phyloP scores from a whole-genome alignment of 2,797 vertebrate species.

The Coranthus polyacanthus region DNA sequence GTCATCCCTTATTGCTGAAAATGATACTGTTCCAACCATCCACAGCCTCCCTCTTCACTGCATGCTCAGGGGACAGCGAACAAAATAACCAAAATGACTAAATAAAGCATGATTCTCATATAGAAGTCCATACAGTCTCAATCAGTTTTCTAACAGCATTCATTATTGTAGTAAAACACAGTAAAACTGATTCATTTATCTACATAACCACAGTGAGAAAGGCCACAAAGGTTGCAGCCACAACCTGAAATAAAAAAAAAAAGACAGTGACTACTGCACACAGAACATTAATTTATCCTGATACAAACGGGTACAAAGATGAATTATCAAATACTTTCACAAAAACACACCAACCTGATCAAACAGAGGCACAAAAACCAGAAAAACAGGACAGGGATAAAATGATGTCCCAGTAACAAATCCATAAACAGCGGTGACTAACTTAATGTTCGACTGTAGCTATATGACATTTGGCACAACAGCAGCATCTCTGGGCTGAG shows the following conservation, averaged over 20 bases:
- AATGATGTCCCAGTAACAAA: neutral
- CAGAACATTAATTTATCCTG: conserved; percentile 1
- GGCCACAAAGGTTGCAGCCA: neutral
- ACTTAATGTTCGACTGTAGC: neutral
- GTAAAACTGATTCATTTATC: neutral
- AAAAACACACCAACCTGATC: conserved; percentile 19
- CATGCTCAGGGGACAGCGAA: no score
- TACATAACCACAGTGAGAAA: conserved; percentile 29
- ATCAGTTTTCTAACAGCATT: no score
- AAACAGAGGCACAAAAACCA: conserved; percentile 10
- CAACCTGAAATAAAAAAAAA: neutral
- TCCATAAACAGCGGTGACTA: no score
- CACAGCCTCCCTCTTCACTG: no score
- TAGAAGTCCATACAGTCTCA: no score
- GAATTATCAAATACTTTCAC: neutral
- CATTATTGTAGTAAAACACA: no score
- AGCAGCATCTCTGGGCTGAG: neutral
- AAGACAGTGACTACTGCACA: neutral
- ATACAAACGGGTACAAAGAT: conserved; percentile 3
- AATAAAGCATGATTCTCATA: no score
- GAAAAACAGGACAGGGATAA: conserved; percentile 3
- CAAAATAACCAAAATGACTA: no score
- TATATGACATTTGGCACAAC: neutral
- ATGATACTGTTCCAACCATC: no score
- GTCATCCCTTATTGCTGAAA: no score